phyloP scores from a whole-genome alignment of 2,113 vertebrate species.

The Daboia siamensis region DNA sequence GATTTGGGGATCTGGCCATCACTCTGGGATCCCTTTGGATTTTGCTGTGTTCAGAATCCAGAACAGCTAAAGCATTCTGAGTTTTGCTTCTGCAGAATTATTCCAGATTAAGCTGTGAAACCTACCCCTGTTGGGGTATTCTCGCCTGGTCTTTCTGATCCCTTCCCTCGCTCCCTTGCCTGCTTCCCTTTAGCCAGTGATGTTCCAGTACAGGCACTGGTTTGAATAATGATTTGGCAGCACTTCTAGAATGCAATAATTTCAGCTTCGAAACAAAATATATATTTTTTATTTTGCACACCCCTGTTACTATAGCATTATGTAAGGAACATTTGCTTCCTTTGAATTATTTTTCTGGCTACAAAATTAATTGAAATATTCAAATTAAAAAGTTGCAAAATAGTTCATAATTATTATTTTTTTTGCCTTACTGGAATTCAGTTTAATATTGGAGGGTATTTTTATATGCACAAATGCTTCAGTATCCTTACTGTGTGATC shows the following conservation, averaged over 20 bases:
- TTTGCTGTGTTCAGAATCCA: not conserved
- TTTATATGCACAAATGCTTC: not conserved
- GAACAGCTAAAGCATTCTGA: not conserved
- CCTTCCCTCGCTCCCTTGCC: not conserved
- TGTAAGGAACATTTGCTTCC: not conserved
- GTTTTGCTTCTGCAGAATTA: not conserved
- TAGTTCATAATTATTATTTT: not conserved
- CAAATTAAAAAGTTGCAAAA: not conserved
- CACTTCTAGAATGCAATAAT: not conserved
- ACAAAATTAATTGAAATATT: not conserved
- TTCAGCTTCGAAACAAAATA: not conserved
- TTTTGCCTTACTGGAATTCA: not conserved
- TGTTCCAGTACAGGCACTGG: not conserved
- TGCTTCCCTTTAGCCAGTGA: not conserved
- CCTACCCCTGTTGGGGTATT: not conserved
- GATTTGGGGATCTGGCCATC: not conserved
- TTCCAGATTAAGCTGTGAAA: not conserved
- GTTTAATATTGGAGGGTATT: not conserved
- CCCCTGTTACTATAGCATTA: not conserved
- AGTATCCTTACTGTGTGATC: not conserved
- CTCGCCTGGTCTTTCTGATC: not conserved
- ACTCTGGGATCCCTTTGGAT: not conserved
- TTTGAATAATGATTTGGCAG: not conserved
- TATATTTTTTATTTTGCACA: not conserved
- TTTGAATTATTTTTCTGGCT: not conserved